Percentiles rank a stretch among this genome's conserved stretches.
Evolutionary conservation across 2,888 invertebrate genomes (phyloP).

Genomic region (Creontiades dilutus): DNA sequence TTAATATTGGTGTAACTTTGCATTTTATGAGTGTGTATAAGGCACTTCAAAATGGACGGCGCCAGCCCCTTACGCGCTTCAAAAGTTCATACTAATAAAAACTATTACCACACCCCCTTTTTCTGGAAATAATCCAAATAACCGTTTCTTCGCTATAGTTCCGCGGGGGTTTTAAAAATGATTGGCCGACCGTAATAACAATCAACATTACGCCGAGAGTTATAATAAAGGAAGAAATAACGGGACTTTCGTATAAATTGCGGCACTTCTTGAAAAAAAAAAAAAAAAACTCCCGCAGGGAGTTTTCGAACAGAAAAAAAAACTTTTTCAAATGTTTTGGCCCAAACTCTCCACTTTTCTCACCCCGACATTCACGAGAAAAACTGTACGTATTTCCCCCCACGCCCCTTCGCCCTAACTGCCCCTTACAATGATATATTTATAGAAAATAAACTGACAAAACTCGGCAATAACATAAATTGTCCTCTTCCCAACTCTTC

Average conservation of each 20-base stretch:
- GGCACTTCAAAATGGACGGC: too few species aligned
- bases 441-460: conserved; percentile 39
- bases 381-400: background rate
- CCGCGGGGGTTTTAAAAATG: background rate
- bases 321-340: background rate
- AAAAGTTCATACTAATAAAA: background rate
- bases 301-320: background rate
- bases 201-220: background rate
- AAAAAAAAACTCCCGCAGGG: background rate
- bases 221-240: background rate
- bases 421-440: conserved; percentile 36
- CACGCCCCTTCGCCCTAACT: background rate
- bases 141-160: background rate
- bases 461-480: conserved; percentile 36
- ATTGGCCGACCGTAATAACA: background rate
- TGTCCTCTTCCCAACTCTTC: background rate
- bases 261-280: background rate
- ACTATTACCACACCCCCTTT: background rate
- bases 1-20: too few species aligned
- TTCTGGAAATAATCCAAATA: background rate
- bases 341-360: background rate
- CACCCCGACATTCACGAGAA: background rate
- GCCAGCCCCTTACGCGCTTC: too few species aligned
- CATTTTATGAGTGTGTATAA: too few species aligned
- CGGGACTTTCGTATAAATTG: background rate